Evolutionary conservation across 35 echinoderm and acorn worm genomes (phyloP), one percentile per base, ranked within the genome.

Genomic region (Apostichopus parvimensis): DNA sequence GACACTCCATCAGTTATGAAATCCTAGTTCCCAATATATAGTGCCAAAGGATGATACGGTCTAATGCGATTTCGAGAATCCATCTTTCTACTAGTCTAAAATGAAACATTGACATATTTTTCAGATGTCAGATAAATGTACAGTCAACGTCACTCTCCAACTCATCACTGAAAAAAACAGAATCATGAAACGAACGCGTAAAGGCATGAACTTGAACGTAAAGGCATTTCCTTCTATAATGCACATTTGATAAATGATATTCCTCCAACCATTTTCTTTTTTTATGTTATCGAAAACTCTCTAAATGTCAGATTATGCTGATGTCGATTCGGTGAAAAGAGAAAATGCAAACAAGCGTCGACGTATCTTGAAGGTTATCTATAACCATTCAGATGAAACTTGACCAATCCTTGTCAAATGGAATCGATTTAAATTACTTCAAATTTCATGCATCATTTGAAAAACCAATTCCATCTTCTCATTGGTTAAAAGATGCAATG

Each of bases 381-480:
- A 14, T 68, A 68, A 68, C 64, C 11, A 68, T 68, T 15, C 11
- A 68, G 64, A 68, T 4, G 18, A 68, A 68, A 68, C 18, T 68
- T 68, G 64, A 68, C 64, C 64, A 68, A 68, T 68, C 55, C 79
- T 82, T 56, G 79, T 82, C 79, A 82, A 82, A 45, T 53, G n/a
- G 34, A 82, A 82, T 82, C 79, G 52, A 82, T 82, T 28, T 53
- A 82, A 82, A 82, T 82, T 82, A 82, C n/a, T 55, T 82, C 79
- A 82, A 82, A 53, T 82, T 82, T 82, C 11, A 55, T 56, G 79
- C 79, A 55, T 55, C 79, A 53, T 56, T 54, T 45, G 34, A 5
- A 68, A 18, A 18, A 68, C 18, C 64, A 68, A 8, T 68, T 68
- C 64, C 64, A 18, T 68, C 64, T 68, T 68, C 18, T 68, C 64